A percentile compares a stretch with the other conserved stretches of the same genome.
These are phyloP conservation scores for Onychomys torridus DNA, from an alignment of 2,797 vertebrate genomes.

Conservation along the genomic window DNA sequence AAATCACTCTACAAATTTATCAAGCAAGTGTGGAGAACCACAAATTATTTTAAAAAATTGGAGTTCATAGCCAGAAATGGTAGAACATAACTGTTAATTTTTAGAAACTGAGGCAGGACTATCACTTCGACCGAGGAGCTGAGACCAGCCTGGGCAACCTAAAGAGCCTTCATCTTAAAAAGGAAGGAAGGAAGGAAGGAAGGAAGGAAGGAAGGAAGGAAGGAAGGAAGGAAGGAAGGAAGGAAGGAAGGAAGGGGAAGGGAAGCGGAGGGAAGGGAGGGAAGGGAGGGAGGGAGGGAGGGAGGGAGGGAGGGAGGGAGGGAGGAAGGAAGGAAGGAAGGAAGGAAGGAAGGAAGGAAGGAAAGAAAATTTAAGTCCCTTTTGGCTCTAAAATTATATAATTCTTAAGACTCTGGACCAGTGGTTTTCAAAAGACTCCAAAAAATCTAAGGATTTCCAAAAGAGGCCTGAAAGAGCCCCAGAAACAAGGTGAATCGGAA, in stretches of 20 bases:
- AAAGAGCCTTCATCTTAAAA: neutral
- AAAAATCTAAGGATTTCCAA: neutral
- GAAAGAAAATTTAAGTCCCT: neutral
- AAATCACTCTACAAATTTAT: constrained; percentile 1
- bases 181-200: neutral
- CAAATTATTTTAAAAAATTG: neutral
- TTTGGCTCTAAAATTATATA: neutral
- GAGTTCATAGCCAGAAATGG: neutral
- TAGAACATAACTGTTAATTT: neutral
- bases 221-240: rapidly evolving
- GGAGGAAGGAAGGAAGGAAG: neutral
- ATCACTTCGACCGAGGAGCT: neutral
- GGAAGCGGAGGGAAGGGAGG: no score
- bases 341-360: rapidly evolving
- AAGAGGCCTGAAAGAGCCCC: neutral
- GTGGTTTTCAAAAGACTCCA: constrained; percentile 8
- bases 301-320: rapidly evolving
- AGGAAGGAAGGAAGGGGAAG: rapidly evolving
- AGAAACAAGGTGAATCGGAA: neutral
- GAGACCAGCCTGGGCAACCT: neutral
- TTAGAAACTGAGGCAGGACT: neutral
- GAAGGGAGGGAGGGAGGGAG: rapidly evolving
- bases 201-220: rapidly evolving
- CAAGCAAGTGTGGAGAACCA: neutral
- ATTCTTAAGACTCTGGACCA: neutral